Base-by-base conservation (phyloP, 1,140 invertebrate genomes). In the Cyclargus thomasi region DNA sequence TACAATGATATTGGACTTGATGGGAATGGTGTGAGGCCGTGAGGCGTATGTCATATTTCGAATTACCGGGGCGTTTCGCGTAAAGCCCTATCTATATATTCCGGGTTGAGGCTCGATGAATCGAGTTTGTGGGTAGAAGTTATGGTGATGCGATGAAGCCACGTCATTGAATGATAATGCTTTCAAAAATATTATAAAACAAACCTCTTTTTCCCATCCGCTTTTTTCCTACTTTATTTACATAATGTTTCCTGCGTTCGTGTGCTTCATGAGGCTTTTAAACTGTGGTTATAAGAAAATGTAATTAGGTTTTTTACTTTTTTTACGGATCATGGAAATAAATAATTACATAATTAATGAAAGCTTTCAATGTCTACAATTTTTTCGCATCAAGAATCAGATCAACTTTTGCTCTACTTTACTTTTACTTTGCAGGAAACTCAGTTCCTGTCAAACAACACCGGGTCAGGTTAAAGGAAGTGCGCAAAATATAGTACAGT, bases 1-100 rank as follows among this genome's bases (percentile, higher is more conserved):
- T n/a, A 59, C 18, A 59, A 59, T 59, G 55, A 59, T 59, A 59
- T 21, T 18, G 55, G 55, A 59, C 18, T 18, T 21, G 55, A 21
- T 59, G 55, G 55, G 55, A 21, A 59, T 21, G 18, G 55, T 59
- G 55, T 59, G 55, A n/a, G n/a, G n/a, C 16, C 16, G 53, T 18
- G n/a, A 21, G 17, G 10, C 20, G 55, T 21, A 18, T 18, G 55
- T 59, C 55, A 59, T 59, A 59, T 59, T 59, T 21, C 55, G 55
- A 59, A 59, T 59, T 59, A 59, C 55, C 18, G 55, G 55, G 55
- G 55, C 55, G 55, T 59, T 59, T 20, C 20, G 55, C 55, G 55
- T 59, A 59, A 59, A 59, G 55, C 55, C 55, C 18, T 59, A 59
- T 59, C 18, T 20, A 59, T 20, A 59, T 59, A 59, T 59, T 20